Evolutionary conservation across 2,888 invertebrate species (phyloP).

Genomic region (Tiliacea aurago): DNA sequence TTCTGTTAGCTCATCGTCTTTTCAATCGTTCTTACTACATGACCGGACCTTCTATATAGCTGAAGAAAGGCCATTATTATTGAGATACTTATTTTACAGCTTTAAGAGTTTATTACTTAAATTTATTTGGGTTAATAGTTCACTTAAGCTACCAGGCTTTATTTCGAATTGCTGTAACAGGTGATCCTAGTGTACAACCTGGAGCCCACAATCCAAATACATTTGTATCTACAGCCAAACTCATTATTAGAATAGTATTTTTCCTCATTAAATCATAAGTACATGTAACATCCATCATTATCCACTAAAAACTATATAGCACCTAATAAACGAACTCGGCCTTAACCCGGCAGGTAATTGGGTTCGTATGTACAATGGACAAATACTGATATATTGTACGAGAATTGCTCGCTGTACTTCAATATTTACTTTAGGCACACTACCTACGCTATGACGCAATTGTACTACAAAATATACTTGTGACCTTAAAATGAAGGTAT

Average conservation of each 20-base stretch:
- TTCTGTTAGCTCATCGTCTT: background rate
- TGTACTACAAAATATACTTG: constrained; percentile 16
- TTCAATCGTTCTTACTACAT: background rate
- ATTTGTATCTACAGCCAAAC: background rate
- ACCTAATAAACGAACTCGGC: constrained; percentile 14
- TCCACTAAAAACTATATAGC: constrained; percentile 20
- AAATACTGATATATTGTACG: constrained; percentile 34
- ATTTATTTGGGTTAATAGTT: background rate
- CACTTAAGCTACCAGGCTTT: background rate
- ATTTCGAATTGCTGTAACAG: background rate
- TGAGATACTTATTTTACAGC: no score
- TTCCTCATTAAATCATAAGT: background rate
- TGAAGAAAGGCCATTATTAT: background rate
- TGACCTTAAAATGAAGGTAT: background rate
- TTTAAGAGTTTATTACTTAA: constrained; percentile 6
- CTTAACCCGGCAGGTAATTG: constrained; percentile 42
- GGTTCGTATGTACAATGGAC: constrained; percentile 25
- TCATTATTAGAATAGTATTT: background rate
- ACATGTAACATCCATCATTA: background rate
- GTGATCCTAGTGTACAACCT: background rate
- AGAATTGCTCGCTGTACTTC: constrained; percentile 16
- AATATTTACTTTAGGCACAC: constrained; percentile 39
- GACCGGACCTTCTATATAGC: background rate
- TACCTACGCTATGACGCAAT: constrained; percentile 20
- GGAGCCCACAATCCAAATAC: background rate